These are phyloP conservation scores for Bruchidius siliquastri DNA, from an alignment of 2,888 invertebrate species.

Conservation along the genomic window DNA sequence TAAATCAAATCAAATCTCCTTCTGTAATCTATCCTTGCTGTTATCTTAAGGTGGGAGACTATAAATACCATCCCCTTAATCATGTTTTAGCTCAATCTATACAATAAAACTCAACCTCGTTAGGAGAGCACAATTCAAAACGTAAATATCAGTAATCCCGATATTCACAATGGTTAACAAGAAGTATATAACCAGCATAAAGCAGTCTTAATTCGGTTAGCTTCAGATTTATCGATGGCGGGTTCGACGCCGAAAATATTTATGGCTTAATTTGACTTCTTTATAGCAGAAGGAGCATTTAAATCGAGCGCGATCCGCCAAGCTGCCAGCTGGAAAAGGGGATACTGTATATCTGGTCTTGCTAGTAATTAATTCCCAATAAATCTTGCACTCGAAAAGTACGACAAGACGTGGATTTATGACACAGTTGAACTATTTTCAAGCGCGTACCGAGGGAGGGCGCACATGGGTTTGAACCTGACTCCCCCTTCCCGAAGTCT, in stretches of 20 bases:
- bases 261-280: constrained; percentile 43
- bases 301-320: background rate
- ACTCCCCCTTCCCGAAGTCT: too few species aligned
- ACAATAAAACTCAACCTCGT: too few species aligned
- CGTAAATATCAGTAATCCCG: background rate
- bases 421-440: too few species aligned
- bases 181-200: constrained; percentile 6
- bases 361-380: background rate
- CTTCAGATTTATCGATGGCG: constrained; percentile 41
- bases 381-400: background rate
- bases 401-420: background rate
- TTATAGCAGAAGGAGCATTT: background rate
- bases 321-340: background rate
- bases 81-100: too few species aligned
- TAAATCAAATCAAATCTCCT: too few species aligned
- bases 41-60: too few species aligned
- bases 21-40: too few species aligned
- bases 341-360: background rate
- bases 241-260: constrained; percentile 45
- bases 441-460: too few species aligned
- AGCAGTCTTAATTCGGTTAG: constrained; percentile 33
- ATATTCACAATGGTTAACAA: constrained; percentile 11
- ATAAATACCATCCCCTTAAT: too few species aligned
- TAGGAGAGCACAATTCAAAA: too few species aligned
- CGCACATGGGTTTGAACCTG: too few species aligned